Evolutionary conservation across 2,888 invertebrate species (phyloP).

Genomic region (Tetramorium bicarinatum): DNA sequence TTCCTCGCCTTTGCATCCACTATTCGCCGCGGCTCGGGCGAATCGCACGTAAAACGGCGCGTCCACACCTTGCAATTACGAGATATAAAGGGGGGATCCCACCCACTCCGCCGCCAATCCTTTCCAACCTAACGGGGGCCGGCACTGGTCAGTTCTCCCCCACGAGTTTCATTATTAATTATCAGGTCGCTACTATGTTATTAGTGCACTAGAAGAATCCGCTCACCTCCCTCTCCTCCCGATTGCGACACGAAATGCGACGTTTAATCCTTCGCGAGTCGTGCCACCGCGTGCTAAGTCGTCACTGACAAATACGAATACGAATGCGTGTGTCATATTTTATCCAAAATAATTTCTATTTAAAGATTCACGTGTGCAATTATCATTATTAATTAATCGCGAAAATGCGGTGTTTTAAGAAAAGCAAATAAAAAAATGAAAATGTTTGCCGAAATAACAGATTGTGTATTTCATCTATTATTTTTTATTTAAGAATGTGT

Average conservation of each 20-base stretch:
- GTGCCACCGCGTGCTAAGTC: slow-evolving; percentile 74
- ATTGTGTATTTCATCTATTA: not conserved
- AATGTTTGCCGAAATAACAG: not conserved
- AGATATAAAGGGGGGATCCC: slow-evolving; percentile 71
- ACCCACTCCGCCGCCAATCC: slow-evolving; percentile 71
- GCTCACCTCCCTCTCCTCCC: slow-evolving; percentile 80
- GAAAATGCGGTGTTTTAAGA: not conserved
- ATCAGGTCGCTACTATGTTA: slow-evolving; percentile 84
- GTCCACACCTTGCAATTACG: slow-evolving; percentile 77
- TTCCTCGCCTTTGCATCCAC: slow-evolving; percentile 48
- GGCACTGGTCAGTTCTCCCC: slow-evolving; percentile 55
- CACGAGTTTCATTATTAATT: slow-evolving; percentile 83
- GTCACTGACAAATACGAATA: slow-evolving; percentile 83
- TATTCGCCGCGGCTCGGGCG: slow-evolving; percentile 60
- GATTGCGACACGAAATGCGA: slow-evolving; percentile 60
- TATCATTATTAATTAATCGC: slow-evolving; percentile 82
- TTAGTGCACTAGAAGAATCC: slow-evolving; percentile 86
- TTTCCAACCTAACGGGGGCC: slow-evolving; percentile 61
- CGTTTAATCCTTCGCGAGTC: slow-evolving; percentile 61
- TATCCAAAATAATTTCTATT: slow-evolving; percentile 72
- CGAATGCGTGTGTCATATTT: slow-evolving; percentile 65
- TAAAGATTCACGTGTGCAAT: slow-evolving; percentile 83
- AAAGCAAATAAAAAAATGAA: not conserved
- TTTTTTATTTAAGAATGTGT: not conserved
- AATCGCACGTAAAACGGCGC: slow-evolving; percentile 70